Base-by-base conservation (phyloP, 1,140 invertebrate species). In the Sminthurides bifidus region DNA sequence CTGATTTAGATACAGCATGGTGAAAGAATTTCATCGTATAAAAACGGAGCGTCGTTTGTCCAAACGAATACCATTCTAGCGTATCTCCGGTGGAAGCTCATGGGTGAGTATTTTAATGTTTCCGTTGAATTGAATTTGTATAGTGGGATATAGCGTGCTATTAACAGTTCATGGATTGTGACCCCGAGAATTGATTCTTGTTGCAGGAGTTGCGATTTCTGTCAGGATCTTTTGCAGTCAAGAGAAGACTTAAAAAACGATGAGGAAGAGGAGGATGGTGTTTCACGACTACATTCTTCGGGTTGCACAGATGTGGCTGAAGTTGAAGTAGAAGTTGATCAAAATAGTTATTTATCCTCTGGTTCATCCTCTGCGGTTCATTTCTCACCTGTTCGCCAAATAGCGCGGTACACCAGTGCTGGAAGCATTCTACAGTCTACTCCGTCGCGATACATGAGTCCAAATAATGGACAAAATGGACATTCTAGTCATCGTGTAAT, bases 21-120 rank as follows among this genome's bases (percentile, higher is more conserved):
- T 64, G 54, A 64, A 64, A 41, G 63, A 64, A 57, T 64, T 64
- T 51, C 63, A 64, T 30, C 48, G 63, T 31, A 64, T 64, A 48
- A 64, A 64, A 50, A 64, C 62, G 12, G 63, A 64, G 43, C 52
- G 63, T 38, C 38, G 63, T 37, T 50, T 64, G 30, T 64, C 63
- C 10, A 52, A 59, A 46, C 58, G 63, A 54, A 64, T 64, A n/a
- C 56, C 61, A 64, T 58, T 61, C 56, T 46, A 60, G 56, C 30
- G 56, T 54, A 2, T 49, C 50, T 46, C 48, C 41, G 45, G 30
- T n/a, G 30, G 56, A 56, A 60, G 57, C 53, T 54, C 59, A 63
- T 59, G 57, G 56, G 60, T 63, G 57, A 63, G 49, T 31, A 29
- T 45, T 45, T 21, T n/a, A n/a, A 35, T 35, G n/a, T 35, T 35